Evolutionary conservation across 2,888 invertebrate genomes (phyloP), one percentile per base, ranked within the genome.

Genomic region (Criorhina ranunculi): DNA sequence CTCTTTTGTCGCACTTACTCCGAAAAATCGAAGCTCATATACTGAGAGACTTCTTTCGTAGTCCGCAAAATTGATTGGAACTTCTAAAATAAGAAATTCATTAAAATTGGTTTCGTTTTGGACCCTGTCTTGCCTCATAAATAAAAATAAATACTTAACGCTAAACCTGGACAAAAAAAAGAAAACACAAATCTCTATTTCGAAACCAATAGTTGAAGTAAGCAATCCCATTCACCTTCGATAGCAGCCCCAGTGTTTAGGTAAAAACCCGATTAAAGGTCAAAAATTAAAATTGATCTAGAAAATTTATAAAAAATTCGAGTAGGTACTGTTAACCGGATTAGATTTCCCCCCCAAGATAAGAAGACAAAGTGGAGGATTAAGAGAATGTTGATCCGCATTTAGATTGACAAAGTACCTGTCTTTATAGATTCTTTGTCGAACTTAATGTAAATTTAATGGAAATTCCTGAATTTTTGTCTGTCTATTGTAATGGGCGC

Each of bases 111-210:
- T 49, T 35, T 19, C 64, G 11, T 46, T 35, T 35, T 12, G 12
- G 12, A 49, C 15, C 4, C 24, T 35, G 66, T 11, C 29, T 15
- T 37, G 51, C 51, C 66, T 66, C 66, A 66, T 66, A 51, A 51
- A 62, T 46, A 17, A 17, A 35, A 31, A 62, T 59, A 44, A 31
- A 33, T 6, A 42, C 31, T 31, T 31, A 44, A 60, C 12, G 44
- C 31, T 5, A 1, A 8, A 11, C 17, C 17, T 5, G 2, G 37
- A 15, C 4, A 17, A 1, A 5, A 9, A 17, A 44, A 8, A 49
- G 49, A 35, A 46, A 15, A 29, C 31, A 8, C 53, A 33, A 53
- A 51, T 51, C 51, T 51, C 3, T 31, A 24, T 51, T 51, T 8
- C 0, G n/a, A 11, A 49, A 44, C 5, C 24, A 24, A 24, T 24